These are phyloP conservation scores for Aplocera efformata DNA, from an alignment of 2,888 invertebrate species.

Conservation along the genomic window DNA sequence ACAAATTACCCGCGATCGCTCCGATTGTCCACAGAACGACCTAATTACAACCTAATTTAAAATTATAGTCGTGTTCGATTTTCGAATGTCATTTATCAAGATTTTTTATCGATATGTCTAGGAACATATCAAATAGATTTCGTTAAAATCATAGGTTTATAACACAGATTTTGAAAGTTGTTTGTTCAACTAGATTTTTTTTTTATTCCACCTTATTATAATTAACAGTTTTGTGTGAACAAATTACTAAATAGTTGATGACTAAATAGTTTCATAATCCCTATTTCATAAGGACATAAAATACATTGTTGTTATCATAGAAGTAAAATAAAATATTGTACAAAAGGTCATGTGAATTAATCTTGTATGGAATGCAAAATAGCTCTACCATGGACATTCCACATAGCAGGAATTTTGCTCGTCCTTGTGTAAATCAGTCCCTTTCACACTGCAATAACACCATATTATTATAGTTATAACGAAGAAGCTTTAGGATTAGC, in stretches of 20 bases:
- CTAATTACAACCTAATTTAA: constrained; percentile 36
- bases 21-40: constrained; percentile 39
- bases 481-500: too few species aligned
- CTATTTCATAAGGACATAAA: too few species aligned
- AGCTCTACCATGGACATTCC: not conserved
- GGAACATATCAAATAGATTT: constrained; percentile 6
- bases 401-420: not conserved
- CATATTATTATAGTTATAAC: too few species aligned
- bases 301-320: too few species aligned
- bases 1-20: constrained; percentile 43
- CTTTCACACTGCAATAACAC: not conserved
- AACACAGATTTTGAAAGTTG: too few species aligned
- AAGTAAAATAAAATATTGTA: too few species aligned
- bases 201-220: too few species aligned
- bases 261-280: too few species aligned
- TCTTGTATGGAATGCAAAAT: constrained; percentile 1
- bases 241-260: too few species aligned
- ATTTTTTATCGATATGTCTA: constrained; percentile 4
- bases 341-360: not conserved
- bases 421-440: not conserved
- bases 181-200: too few species aligned
- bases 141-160: too few species aligned
- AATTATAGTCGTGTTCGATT: constrained; percentile 16
- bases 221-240: too few species aligned
- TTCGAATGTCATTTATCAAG: constrained; percentile 14